A percentile compares a stretch with the other conserved stretches of the same genome.
Conservation (phyloP, 2,113 vertebrate species). For the Antennarius striatus region DNA sequence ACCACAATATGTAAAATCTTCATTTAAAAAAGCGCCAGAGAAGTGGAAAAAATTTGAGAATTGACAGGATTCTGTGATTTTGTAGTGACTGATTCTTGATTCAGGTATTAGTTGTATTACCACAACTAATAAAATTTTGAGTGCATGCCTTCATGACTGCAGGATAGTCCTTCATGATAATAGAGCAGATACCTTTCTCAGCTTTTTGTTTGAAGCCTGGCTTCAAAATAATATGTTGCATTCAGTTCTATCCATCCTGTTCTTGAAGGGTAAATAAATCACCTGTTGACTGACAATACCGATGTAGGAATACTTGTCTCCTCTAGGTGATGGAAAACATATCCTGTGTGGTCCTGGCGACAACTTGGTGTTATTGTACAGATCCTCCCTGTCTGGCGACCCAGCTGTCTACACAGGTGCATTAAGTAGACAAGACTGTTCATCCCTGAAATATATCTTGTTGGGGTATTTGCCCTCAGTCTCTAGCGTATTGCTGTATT, state of each 20-base stretch:
- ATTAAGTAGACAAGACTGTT: conserved; percentile 34
- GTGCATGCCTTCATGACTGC: too few species aligned
- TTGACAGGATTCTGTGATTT: too few species aligned
- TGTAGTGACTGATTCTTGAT: too few species aligned
- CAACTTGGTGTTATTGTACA: conserved; percentile 79
- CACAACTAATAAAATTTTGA: too few species aligned
- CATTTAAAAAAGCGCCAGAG: too few species aligned
- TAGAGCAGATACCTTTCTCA: too few species aligned
- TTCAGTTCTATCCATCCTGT: neutral
- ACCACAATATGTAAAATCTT: neutral
- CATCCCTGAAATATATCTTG: conserved; percentile 5
- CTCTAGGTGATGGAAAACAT: conserved; percentile 83
- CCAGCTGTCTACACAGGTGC: conserved; percentile 84
- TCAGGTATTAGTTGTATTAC: too few species aligned
- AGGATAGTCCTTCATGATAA: too few species aligned
- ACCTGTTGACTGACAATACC: conserved; percentile 7
- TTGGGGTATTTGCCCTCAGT: neutral
- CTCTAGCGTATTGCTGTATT: neutral
- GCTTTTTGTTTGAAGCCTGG: neutral
- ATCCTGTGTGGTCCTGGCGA: conserved; percentile 87
- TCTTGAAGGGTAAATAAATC: conserved; percentile 11
- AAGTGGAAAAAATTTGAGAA: too few species aligned
- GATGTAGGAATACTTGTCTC: conserved; percentile 26
- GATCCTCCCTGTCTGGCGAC: conserved; percentile 71
- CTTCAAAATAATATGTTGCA: conserved; percentile 6